Percentiles rank a stretch among this genome's conserved stretches.
Evolutionary conservation across 1,140 invertebrate species (phyloP).

Genomic region (Camponotus vicinus): DNA sequence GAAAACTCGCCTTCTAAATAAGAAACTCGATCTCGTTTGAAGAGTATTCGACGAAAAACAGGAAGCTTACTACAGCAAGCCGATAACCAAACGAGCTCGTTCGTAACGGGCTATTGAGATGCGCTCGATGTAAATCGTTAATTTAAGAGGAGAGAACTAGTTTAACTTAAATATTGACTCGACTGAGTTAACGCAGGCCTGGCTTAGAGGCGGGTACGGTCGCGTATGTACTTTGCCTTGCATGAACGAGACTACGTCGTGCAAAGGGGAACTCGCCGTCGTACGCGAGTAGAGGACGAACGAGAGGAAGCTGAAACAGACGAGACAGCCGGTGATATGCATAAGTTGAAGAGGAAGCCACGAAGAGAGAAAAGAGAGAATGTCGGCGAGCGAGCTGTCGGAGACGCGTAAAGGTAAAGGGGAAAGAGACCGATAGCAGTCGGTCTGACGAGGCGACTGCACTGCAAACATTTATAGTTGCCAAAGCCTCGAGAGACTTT

Average conservation of each 20-base stretch:
- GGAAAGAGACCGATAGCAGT: conserved; percentile 11
- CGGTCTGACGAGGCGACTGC: conserved; percentile 43
- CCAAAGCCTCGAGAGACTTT: conserved; percentile 50
- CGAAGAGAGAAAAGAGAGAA: background rate
- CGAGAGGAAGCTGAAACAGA: background rate
- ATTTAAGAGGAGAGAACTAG: conserved; percentile 72
- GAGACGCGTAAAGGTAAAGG: conserved; percentile 24
- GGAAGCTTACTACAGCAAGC: conserved; percentile 16
- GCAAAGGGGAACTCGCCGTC: conserved; percentile 55
- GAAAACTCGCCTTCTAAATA: conserved; percentile 16
- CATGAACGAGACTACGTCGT: conserved; percentile 44
- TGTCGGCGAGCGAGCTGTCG: conserved; percentile 13
- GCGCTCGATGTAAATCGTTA: conserved; percentile 73
- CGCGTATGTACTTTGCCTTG: conserved; percentile 70
- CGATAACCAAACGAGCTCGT: conserved; percentile 54
- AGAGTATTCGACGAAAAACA: conserved; percentile 20
- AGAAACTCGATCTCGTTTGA: background rate
- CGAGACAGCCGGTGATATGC: background rate
- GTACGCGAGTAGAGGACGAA: background rate
- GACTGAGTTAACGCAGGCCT: conserved; percentile 66
- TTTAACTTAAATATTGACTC: conserved; percentile 75
- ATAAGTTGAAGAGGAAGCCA: conserved; percentile 21
- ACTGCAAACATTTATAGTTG: conserved; percentile 39
- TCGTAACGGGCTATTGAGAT: conserved; percentile 60
- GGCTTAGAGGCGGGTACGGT: conserved; percentile 60